Evolutionary conservation across 2,888 invertebrate genomes (phyloP), one percentile per base, ranked within the genome.

Genomic region (Fragum fragum): DNA sequence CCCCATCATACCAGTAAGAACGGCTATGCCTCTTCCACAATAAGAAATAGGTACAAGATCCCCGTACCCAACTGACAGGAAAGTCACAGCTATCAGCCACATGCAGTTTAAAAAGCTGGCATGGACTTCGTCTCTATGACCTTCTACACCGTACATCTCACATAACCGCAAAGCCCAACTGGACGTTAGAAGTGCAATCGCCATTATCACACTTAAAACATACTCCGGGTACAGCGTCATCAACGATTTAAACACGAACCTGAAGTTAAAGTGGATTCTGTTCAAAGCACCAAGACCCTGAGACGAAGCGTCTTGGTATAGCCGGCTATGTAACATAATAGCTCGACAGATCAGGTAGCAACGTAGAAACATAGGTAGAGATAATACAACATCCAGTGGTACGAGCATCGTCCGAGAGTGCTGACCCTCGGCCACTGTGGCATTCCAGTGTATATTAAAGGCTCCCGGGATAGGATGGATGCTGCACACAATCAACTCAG

Each of bases 261-360:
- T 97, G 95, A 99, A 99, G 89, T 95, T 95, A 96, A 99, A 99
- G 96, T 99, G 99, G 95, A 99, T 99, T 95, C 99, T 97, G 96
- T 99, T 99, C 95, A 99, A 97, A 6, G 94, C 94, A 7, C 94
- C 94, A n/a, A 94, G 89, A 81, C 93, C 93, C 85, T 94, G 94
- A 1, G 94, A 93, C 9, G 93, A 93, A 36, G 94, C 94, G 85
- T 94, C 94, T 55, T 93, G 92, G 86, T 92, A 94, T 21, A 94
- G 89, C 21, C 90, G 89, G 80, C 92, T 93, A 87, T 94, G 94
- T 9, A 94, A 87, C 92, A 94, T 92, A 29, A 94, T 89, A n/a
- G 91, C 91, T 9, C 94, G 88, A 77, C 93, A 91, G 28, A 94
- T 87, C 75, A 93, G 89, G 86, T 91, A 94, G 21, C 91, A 88